Evolutionary conservation across 2,888 invertebrate species (phyloP).

Genomic region (Heliconius ismenius): DNA sequence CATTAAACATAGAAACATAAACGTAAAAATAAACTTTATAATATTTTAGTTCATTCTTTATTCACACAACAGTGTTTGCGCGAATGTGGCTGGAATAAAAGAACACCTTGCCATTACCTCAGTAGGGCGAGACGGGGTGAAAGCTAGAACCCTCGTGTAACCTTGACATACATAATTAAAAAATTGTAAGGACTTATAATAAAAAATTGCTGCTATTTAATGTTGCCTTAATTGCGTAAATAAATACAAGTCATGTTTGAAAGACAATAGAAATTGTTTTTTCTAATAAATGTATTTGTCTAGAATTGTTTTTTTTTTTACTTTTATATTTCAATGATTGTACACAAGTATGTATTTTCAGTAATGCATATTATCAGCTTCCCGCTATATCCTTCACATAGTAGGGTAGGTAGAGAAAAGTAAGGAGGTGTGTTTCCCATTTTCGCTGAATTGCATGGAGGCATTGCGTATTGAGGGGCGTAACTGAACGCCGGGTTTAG

Average conservation of each 20-base stretch:
- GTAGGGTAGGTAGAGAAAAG: too few species aligned
- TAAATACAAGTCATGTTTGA: background rate
- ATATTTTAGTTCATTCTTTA: background rate
- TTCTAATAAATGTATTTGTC: constrained; percentile 1
- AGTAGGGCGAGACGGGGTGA: constrained; percentile 74
- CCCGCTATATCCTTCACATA: too few species aligned
- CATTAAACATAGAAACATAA: background rate
- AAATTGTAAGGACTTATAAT: constrained; percentile 70
- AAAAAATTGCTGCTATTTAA: constrained; percentile 80
- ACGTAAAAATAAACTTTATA: background rate
- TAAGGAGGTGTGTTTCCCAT: too few species aligned
- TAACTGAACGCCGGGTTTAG: too few species aligned
- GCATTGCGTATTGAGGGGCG: too few species aligned
- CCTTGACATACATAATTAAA: constrained; percentile 80
- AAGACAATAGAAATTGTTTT: constrained; percentile 1
- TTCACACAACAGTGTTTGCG: background rate
- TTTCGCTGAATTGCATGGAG: too few species aligned
- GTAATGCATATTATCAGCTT: background rate
- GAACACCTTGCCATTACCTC: constrained; percentile 71
- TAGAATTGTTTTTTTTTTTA: background rate
- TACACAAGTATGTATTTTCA: background rate
- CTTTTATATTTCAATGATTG: background rate
- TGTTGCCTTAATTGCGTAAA: constrained; percentile 53
- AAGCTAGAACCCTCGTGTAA: constrained; percentile 78
- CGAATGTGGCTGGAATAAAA: constrained; percentile 64